These are phyloP conservation scores for Caerostris darwini DNA, from an alignment of 1,140 invertebrate species.

Conservation along the genomic window DNA sequence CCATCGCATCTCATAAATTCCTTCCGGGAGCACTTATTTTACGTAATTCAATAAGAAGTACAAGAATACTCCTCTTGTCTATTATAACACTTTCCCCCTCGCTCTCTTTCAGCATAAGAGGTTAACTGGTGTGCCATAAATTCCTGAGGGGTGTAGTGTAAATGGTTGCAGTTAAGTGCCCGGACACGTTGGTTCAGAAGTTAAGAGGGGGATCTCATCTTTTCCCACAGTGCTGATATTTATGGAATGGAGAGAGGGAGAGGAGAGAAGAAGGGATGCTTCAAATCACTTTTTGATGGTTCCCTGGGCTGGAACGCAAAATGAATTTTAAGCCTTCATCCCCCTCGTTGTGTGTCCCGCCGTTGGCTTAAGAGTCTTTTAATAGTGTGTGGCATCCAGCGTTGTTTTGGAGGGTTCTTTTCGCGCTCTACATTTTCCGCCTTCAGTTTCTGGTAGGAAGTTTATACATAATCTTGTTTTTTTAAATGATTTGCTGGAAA, in stretches of 20 bases:
- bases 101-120: not conserved
- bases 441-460: not conserved
- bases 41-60: constrained; percentile 20
- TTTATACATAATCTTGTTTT: not conserved
- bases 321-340: constrained; percentile 54
- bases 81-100: not conserved
- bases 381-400: constrained; percentile 24
- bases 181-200: constrained; percentile 36
- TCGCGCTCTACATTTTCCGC: not conserved
- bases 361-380: constrained; percentile 59
- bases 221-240: constrained; percentile 36
- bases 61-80: constrained; percentile 2
- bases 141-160: constrained; percentile 48
- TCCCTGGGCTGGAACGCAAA: not conserved
- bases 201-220: constrained; percentile 36
- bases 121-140: constrained; percentile 53
- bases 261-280: not conserved
- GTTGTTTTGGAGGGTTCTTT: not conserved
- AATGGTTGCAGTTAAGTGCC: constrained; percentile 39
- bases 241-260: not conserved
- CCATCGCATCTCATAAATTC: not conserved
- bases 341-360: not conserved
- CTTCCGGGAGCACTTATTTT: constrained; percentile 24
- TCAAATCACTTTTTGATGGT: constrained; percentile 70
- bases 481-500: not conserved